A percentile compares a stretch with the other conserved stretches of the same genome.
Evolutionary conservation across 2,113 vertebrate species (phyloP).

Genomic region (Menidia beryllina): DNA sequence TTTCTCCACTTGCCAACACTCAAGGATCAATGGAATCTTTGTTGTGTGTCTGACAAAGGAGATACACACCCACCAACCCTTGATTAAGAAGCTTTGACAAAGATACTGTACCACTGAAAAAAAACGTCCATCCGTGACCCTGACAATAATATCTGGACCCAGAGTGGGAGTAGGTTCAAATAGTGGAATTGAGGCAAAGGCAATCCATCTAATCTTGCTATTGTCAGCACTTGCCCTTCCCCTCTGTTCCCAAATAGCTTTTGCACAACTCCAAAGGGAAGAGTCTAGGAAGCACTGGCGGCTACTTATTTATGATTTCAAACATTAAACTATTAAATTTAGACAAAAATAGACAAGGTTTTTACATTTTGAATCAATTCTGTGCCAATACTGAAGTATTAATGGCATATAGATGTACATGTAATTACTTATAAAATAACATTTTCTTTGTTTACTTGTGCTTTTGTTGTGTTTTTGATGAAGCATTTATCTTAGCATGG

Average conservation of each 20-base stretch:
- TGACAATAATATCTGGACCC: constrained; percentile 36
- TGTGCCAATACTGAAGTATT: constrained; percentile 41
- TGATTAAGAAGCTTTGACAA: constrained; percentile 66
- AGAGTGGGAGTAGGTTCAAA: constrained; percentile 45
- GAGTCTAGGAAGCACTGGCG: constrained; percentile 47
- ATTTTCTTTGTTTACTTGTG: too few species aligned
- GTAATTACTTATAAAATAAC: too few species aligned
- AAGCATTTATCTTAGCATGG: too few species aligned
- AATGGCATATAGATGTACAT: too few species aligned
- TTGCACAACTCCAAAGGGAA: constrained; percentile 25
- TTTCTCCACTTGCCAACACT: constrained; percentile 29
- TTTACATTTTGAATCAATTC: constrained; percentile 40
- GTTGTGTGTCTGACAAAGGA: constrained; percentile 41
- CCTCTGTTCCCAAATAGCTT: constrained; percentile 12
- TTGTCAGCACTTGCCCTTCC: constrained; percentile 45
- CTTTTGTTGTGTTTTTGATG: not conserved
- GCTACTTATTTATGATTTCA: constrained; percentile 53
- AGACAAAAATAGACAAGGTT: too few species aligned
- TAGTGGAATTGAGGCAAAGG: constrained; percentile 50
- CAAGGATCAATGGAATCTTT: constrained; percentile 67
- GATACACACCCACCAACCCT: constrained; percentile 54
- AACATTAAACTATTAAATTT: too few species aligned
- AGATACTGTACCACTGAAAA: constrained; percentile 53
- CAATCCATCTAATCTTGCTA: constrained; percentile 56
- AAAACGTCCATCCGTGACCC: constrained; percentile 51